These are phyloP conservation scores for Dromococcyx pavoninus DNA, from an alignment of 2,797 vertebrate species.

Conservation along the genomic window DNA sequence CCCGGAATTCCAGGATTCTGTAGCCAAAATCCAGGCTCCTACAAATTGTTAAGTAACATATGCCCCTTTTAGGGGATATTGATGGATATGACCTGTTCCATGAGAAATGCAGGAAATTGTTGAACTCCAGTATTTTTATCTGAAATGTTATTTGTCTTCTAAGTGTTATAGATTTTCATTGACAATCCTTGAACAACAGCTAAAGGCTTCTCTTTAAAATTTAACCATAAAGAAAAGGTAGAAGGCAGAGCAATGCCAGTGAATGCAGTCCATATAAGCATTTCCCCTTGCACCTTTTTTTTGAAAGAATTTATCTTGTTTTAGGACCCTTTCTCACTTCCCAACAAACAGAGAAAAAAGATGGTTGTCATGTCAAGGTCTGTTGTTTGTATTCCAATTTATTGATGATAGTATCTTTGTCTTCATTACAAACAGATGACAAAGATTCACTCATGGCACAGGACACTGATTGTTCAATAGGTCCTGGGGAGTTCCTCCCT, in stretches of 20 bases:
- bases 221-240: neutral
- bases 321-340: neutral
- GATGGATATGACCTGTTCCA: neutral
- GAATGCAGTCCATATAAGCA: neutral
- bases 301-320: neutral
- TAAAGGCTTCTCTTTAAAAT: neutral
- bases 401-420: neutral
- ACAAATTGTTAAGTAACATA: neutral
- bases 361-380: fast-evolving
- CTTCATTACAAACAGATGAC: neutral
- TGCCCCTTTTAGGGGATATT: neutral
- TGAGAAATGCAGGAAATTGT: neutral
- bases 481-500: neutral
- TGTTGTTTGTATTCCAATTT: neutral
- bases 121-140: neutral
- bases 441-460: neutral
- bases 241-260: neutral
- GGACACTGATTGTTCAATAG: neutral
- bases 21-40: neutral
- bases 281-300: neutral
- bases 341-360: neutral
- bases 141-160: neutral
- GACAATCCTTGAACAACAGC: neutral
- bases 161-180: neutral
- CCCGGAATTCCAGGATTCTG: neutral